Evolutionary conservation across 2,113 vertebrate species (phyloP), one percentile per base, ranked within the genome.

Genomic region (Sardina pilchardus): DNA sequence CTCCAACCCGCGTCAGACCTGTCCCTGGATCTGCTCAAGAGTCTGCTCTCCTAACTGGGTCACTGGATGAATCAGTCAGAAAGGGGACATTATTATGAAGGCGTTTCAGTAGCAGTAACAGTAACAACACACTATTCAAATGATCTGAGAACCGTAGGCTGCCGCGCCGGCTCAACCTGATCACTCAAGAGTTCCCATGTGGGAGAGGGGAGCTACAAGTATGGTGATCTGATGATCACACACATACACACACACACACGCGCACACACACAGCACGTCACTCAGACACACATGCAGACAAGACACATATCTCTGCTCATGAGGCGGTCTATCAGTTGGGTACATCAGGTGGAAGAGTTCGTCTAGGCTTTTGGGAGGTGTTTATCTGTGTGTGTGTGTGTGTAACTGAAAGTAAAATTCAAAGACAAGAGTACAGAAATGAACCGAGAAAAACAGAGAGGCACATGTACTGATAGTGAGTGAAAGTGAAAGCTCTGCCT

Each of bases 401-500:
- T 59, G 3, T 59, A 9, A 59, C 21, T n/a, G 56, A 59, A n/a
- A 59, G 21, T n/a, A 1, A 59, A n/a, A n/a, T 4, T n/a, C 4
- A 59, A n/a, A 59, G 2, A 71, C 7, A 71, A 71, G 26, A 53
- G 48, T 14, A 16, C 8, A 17, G 10, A 50, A 50, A 17, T 14
- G 30, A 26, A 30, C 8, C 1, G 1, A 63, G 24, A 63, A n/a
- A 17, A 45, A 45, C 44, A 45, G 44, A 45, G 24, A 26, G 0
- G 63, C n/a, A 71, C 10, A 1, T 71, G 63, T 34, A 71, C 63
- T 34, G 26, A 71, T 8, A 9, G 63, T 34, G 26, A 71, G 10
- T 71, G 63, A 71, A 30, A 71, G 63, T 71, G 63, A 71, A 71
- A 71, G 63, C 8, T 71, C 63, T 71, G 63, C 24, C n/a, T 71